phyloP scores from a whole-genome alignment of 2,888 invertebrate genomes.

The Drosophila maculinotata region DNA sequence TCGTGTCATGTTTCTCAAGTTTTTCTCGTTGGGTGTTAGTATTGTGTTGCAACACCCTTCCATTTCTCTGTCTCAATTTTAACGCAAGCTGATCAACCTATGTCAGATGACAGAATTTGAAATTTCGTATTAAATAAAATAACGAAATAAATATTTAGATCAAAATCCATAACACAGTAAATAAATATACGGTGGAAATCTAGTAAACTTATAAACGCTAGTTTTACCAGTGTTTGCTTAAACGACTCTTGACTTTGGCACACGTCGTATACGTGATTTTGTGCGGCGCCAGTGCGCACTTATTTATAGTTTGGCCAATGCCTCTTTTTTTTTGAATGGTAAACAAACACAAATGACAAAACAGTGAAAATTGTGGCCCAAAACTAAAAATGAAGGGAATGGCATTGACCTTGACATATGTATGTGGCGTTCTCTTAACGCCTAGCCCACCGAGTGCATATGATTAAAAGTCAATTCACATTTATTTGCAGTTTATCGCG shows the following conservation, averaged over 20 bases:
- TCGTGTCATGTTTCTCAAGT: too few species aligned
- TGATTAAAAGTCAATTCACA: constrained; percentile 40
- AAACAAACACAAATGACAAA: constrained; percentile 7
- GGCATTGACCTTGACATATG: constrained; percentile 49
- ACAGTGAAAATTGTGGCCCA: not conserved
- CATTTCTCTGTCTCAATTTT: not conserved
- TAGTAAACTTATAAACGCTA: too few species aligned
- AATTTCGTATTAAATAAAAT: not conserved
- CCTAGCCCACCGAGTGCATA: constrained; percentile 7
- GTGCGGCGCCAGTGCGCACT: constrained; percentile 9
- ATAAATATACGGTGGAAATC: not conserved
- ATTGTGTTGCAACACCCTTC: too few species aligned
- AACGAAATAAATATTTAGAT: not conserved
- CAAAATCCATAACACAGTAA: not conserved
- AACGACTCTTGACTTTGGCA: constrained; percentile 2
- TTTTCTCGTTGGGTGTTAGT: too few species aligned
- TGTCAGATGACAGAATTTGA: not conserved
- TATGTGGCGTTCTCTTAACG: constrained; percentile 1
- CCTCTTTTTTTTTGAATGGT: constrained; percentile 11
- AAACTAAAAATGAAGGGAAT: constrained; percentile 3
- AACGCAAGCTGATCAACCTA: not conserved
- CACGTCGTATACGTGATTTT: constrained; percentile 53
- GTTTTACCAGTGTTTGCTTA: too few species aligned
- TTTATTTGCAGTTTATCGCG: constrained; percentile 55
- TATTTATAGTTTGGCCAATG: constrained; percentile 44